Base-by-base conservation (phyloP, 2,113 vertebrate species). In the Perognathus longimembris region DNA sequence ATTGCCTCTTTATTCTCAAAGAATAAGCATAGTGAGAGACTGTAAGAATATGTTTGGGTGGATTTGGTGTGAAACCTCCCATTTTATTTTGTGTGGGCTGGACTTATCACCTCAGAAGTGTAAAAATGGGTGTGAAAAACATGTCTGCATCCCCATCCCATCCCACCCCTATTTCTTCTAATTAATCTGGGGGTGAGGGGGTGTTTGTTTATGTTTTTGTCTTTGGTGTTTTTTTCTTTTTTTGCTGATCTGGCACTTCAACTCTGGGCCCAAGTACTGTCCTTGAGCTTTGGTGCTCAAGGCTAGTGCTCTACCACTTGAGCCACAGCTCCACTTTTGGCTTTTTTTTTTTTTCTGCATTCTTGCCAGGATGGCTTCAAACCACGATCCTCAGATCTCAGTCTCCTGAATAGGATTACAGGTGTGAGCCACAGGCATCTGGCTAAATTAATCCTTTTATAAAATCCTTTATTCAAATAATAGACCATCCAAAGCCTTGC, bases 31-130 rank as follows among this genome's bases (percentile, higher is more conserved):
- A 24, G 42, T 78, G 61, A 50, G 69, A 89, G 42, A 89, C 57
- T 69, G 74, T 24, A 85, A 95, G 92, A 77, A 83, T 94, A 92
- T 88, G 57, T 75, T 38, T 95, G 95, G 95, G 96, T 97, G 96
- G 96, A 95, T 97, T 96, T 50, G 92, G 96, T 97, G 96, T 97
- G 95, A 97, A 97, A 97, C 67, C 89, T 88, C 74, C 89, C 96
- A 97, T 96, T 94, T 93, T 96, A 83, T 42, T 94, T 95, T 71
- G 89, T 92, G 75, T 95, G 92, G 95, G 96, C 78, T 94, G 93
- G 81, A 94, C 97, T 95, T 96, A 91, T 92, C 97, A 97, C 97
- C 91, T 97, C 94, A 79, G 75, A 96, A 85, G 96, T 96, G 97
- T 95, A 95, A 97, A 97, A 82, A 86, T 20, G 70, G 82, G 94